Evolutionary conservation across 2,888 invertebrate genomes (phyloP).

Genomic region (Nymphalis polychloros): DNA sequence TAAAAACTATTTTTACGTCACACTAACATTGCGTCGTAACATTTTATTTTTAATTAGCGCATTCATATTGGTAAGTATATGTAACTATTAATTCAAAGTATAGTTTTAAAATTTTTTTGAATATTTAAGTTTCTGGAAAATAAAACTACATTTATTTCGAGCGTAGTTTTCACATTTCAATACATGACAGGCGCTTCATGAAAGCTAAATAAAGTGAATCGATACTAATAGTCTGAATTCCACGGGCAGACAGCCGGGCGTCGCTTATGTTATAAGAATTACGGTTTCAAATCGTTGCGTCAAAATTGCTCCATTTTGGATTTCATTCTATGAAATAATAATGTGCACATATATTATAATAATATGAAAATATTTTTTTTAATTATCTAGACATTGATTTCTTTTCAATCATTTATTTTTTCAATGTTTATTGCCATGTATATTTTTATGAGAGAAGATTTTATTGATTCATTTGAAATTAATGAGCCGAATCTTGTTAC

Average conservation of each 20-base stretch:
- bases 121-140: not conserved
- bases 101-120: no score
- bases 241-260: slow-evolving; percentile 62
- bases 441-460: no score
- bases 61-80: no score
- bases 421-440: no score
- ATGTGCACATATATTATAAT: not conserved
- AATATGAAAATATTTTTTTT: not conserved
- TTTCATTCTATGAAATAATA: not conserved
- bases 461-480: no score
- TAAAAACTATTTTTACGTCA: no score
- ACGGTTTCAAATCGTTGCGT: not conserved
- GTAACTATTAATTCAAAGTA: no score
- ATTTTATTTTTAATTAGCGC: no score
- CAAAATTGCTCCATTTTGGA: not conserved
- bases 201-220: slow-evolving; percentile 58
- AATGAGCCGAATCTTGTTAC: no score
- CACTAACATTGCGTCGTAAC: no score
- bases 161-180: not conserved
- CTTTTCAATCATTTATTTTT: no score
- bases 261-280: slow-evolving; percentile 32
- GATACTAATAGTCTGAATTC: slow-evolving; percentile 54
- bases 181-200: slow-evolving; percentile 6
- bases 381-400: no score
- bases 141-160: not conserved